Percentiles rank a stretch among this genome's conserved stretches.
Conservation (phyloP, 30 jellyfish, hydroid and myxozoan species). For the Kudoa iwatai region DNA sequence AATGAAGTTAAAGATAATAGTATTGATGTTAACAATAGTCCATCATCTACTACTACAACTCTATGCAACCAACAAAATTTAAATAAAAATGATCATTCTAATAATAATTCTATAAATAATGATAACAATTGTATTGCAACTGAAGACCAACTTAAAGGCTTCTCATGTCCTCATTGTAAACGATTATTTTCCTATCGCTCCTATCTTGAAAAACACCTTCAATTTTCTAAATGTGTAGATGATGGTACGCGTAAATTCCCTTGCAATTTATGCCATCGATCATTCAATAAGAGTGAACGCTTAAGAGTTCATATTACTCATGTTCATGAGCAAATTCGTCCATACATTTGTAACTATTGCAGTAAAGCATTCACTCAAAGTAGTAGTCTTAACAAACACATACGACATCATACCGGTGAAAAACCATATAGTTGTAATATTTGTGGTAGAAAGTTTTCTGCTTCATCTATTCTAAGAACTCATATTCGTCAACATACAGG, state of each 20-base stretch:
- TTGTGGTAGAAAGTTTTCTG: background rate
- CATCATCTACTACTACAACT: no score
- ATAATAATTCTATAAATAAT: no score
- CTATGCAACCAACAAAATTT: no score
- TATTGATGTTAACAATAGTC: no score
- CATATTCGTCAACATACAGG: background rate
- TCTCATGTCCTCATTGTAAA: conserved; percentile 44
- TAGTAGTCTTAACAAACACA: conserved; percentile 1
- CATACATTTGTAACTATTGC: conserved; percentile 16
- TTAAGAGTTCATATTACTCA: conserved; percentile 37
- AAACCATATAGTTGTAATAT: background rate
- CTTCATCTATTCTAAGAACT: background rate
- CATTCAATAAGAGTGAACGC: conserved; percentile 51
- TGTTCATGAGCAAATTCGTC: conserved; percentile 57
- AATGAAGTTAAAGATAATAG: no score
- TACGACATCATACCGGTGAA: background rate
- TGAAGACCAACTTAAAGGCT: no score
- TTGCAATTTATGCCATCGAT: conserved; percentile 35
- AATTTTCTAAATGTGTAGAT: conserved; percentile 44
- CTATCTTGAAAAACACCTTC: conserved; percentile 40
- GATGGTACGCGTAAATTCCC: conserved; percentile 47
- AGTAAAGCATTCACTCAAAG: background rate
- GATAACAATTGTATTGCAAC: no score
- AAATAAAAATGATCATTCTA: no score
- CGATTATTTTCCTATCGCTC: conserved; percentile 19